Evolutionary conservation across 1,140 invertebrate species (phyloP).

Genomic region (Antheraea pernyi): DNA sequence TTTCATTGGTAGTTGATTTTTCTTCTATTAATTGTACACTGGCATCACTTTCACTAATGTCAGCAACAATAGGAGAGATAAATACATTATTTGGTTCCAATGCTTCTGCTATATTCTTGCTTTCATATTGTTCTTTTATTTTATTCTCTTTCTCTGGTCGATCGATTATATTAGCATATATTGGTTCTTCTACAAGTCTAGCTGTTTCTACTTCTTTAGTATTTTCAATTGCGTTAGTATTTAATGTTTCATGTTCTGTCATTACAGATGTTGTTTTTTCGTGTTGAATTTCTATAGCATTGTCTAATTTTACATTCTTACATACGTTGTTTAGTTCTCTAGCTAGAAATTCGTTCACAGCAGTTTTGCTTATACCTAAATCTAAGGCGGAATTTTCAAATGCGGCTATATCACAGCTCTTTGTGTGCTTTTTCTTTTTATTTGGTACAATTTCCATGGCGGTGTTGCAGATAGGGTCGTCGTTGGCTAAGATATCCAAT

Average conservation of each 20-base stretch:
- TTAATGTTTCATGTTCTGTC: neutral
- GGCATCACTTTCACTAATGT: neutral
- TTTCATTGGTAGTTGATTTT: neutral
- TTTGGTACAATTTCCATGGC: slow-evolving; percentile 72
- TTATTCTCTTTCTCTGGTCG: neutral
- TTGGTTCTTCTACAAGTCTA: slow-evolving; percentile 34
- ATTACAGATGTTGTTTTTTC: neutral
- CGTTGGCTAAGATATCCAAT: slow-evolving; percentile 67
- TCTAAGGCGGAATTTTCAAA: slow-evolving; percentile 75
- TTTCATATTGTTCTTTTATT: neutral
- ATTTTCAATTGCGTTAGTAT: neutral
- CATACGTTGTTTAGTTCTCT: slow-evolving; percentile 70
- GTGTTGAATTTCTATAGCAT: slow-evolving; percentile 30
- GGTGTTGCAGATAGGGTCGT: slow-evolving; percentile 75
- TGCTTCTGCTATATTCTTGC: slow-evolving; percentile 13
- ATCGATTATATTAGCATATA: slow-evolving; percentile 53
- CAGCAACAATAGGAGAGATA: neutral
- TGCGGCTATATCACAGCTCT: slow-evolving; percentile 56
- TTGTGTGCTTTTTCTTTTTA: slow-evolving; percentile 63
- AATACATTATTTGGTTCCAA: slow-evolving; percentile 43
- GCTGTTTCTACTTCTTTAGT: slow-evolving; percentile 5
- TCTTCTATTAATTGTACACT: neutral
- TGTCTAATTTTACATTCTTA: slow-evolving; percentile 53
- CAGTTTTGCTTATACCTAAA: slow-evolving; percentile 59
- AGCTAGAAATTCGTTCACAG: slow-evolving; percentile 62